Base-by-base conservation (phyloP, 1,140 invertebrate species). In the Rhopalosiphum padi region DNA sequence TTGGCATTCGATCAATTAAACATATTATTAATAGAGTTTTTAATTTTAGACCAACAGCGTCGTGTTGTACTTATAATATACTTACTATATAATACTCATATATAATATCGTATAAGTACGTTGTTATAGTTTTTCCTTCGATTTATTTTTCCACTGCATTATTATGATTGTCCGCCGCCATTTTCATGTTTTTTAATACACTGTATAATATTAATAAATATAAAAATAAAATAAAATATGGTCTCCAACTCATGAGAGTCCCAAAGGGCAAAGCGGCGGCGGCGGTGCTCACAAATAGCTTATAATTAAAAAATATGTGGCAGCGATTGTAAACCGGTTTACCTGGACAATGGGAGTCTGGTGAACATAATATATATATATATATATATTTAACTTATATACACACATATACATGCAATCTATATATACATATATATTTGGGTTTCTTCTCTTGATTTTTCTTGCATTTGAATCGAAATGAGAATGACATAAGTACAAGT, bases 1-100 rank as follows among this genome's bases (percentile, higher is more conserved):
- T 90, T 90, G 89, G 89, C 89, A 90, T 90, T 68, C 89, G 89
- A 90, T 90, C 89, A 90, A 90, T 90, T 90, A 90, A 90, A 90
- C 89, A 55, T 90, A 90, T 90, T 90, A 90, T 90, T 90, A 90
- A 90, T 90, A 90, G 89, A 90, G 89, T 90, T 90, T 90, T 90
- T 90, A 90, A 90, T 90, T 90, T 90, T 90, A 90, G 89, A 90
- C 89, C 89, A n/a, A 68, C 89, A 30, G 53, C 53, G 55, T 90
- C 55, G 89, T 68, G 37, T 90, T 90, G 53, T 90, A 85, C 23
- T 43, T 30, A 25, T 60, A 83, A 88, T 88, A 88, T 53, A 53
- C 51, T 53, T 88, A 88, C 21, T 88, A 88, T 87, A 48, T 48
- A 37, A 22, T n/a, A 48, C n/a, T 51, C 35, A 89, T 41, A 37